Percentiles rank a stretch among this genome's conserved stretches.
These are phyloP conservation scores for Xestia ashworthii DNA, from an alignment of 2,888 invertebrate species.

Conservation along the genomic window DNA sequence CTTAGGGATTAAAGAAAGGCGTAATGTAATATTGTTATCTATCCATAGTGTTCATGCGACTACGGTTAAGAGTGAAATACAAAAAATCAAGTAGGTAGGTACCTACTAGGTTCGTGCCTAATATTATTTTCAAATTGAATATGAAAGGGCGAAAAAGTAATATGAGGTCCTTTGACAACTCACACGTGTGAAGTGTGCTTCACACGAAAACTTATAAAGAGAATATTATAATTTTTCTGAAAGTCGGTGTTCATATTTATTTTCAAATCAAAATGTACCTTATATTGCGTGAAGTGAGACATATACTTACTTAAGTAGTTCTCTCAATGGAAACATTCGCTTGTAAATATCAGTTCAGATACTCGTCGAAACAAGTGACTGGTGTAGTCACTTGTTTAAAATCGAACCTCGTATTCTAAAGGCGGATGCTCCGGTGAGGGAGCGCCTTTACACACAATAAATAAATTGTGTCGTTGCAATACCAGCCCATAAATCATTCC, in stretches of 20 bases:
- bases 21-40: neutral
- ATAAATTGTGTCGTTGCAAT: neutral
- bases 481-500: neutral
- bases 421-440: neutral
- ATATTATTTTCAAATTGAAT: constrained; percentile 17
- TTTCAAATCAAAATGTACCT: constrained; percentile 8
- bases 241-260: neutral
- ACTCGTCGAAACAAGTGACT: too few relatives aligned
- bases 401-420: neutral
- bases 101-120: too few relatives aligned
- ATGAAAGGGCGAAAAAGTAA: constrained; percentile 3
- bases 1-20: too few relatives aligned
- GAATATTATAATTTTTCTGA: neutral
- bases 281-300: neutral
- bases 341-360: neutral
- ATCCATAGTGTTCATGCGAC: neutral
- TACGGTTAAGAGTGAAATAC: neutral
- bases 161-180: neutral
- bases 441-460: neutral
- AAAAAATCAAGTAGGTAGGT: neutral
- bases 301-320: neutral
- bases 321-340: neutral
- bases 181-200: neutral
- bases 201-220: neutral
- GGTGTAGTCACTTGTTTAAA: neutral